Conservation (phyloP, 2,113 vertebrate species). For the Chascanopsetta lugubris region DNA sequence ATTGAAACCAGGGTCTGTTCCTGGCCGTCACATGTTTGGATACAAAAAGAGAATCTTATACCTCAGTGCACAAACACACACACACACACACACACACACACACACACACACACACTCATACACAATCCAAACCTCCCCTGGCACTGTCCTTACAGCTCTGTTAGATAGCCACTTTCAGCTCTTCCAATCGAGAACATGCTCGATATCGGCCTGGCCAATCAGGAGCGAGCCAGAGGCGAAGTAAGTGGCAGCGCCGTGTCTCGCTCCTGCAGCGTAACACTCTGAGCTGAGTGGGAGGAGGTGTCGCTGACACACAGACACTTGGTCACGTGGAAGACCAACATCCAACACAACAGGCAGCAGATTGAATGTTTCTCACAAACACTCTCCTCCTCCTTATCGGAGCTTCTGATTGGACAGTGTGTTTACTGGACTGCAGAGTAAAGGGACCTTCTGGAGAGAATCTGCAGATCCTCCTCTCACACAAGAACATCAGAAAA, state of each 20-base stretch:
- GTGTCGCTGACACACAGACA: conserved; percentile 57
- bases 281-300: conserved; percentile 67
- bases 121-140: conserved; percentile 15
- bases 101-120: conserved; percentile 34
- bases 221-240: conserved; percentile 67
- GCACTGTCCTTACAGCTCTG: conserved; percentile 37
- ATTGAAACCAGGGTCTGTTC: conserved; percentile 85
- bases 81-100: conserved; percentile 28
- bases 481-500: too few relatives aligned
- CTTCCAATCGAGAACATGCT: conserved; percentile 49
- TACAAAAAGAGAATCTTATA: conserved; percentile 75
- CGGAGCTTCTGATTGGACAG: too few relatives aligned
- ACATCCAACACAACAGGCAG: neutral
- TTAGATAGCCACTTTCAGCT: conserved; percentile 60
- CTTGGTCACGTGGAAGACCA: neutral
- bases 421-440: too few relatives aligned
- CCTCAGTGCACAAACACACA: conserved; percentile 3
- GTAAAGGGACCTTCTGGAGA: too few relatives aligned
- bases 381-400: too few relatives aligned
- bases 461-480: too few relatives aligned
- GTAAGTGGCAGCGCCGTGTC: conserved; percentile 79
- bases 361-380: neutral
- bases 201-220: conserved; percentile 80
- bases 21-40: conserved; percentile 79
- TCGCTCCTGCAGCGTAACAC: conserved; percentile 66